These are phyloP conservation scores for Monochamus alternatus DNA, from an alignment of 2,888 invertebrate species.

Conservation along the genomic window DNA sequence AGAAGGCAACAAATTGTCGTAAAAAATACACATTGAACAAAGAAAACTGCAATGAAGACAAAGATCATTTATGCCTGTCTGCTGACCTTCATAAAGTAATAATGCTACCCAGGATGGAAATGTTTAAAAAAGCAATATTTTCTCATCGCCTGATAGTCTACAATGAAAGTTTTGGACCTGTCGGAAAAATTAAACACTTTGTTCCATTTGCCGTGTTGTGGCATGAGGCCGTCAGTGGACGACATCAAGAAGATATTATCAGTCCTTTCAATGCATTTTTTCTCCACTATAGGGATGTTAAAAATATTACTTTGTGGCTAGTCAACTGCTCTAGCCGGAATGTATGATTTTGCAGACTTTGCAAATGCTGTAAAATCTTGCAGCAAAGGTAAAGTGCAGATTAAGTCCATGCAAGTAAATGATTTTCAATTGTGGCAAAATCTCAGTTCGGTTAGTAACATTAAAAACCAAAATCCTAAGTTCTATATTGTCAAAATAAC, in stretches of 20 bases:
- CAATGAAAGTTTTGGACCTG: slow-evolving; percentile 45
- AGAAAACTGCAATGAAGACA: slow-evolving; percentile 44
- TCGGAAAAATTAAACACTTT: slow-evolving; percentile 15
- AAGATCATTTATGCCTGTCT: slow-evolving; percentile 32
- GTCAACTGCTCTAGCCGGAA: slow-evolving; percentile 50
- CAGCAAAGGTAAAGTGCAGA: slow-evolving; percentile 18
- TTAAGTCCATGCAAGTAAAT: slow-evolving; percentile 18
- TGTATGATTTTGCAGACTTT: slow-evolving; percentile 44
- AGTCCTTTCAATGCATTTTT: slow-evolving; percentile 46
- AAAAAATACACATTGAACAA: slow-evolving; percentile 35
- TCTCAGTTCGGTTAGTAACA: slow-evolving; percentile 18
- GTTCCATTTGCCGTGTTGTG: slow-evolving; percentile 49
- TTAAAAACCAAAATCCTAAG: slow-evolving; percentile 11
- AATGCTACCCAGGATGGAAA: slow-evolving; percentile 40
- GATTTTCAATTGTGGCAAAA: slow-evolving; percentile 21
- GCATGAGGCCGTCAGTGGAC: slow-evolving; percentile 56
- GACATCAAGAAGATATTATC: slow-evolving; percentile 55
- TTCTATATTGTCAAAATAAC: slow-evolving; percentile 19
- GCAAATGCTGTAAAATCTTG: slow-evolving; percentile 22
- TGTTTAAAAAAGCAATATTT: slow-evolving; percentile 40
- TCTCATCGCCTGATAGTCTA: slow-evolving; percentile 36
- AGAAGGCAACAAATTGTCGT: slow-evolving; percentile 33
- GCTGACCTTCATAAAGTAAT: slow-evolving; percentile 38
- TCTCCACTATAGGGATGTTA: slow-evolving; percentile 26
- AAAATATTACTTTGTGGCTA: slow-evolving; percentile 47